These are phyloP conservation scores for Parnassius apollo DNA, from an alignment of 2,888 invertebrate species.

Conservation along the genomic window DNA sequence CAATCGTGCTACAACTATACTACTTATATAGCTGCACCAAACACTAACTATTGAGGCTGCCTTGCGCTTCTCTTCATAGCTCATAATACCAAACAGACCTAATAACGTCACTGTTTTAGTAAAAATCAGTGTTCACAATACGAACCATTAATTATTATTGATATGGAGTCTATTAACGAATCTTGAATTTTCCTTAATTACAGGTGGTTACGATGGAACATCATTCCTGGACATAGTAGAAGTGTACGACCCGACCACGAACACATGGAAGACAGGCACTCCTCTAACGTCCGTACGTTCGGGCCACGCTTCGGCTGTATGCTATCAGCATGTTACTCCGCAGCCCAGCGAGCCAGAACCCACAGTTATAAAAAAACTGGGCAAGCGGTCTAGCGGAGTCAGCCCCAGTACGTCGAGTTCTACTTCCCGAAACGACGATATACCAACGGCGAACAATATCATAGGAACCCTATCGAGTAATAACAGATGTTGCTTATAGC, in stretches of 20 bases:
- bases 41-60: too few relatives aligned
- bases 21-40: too few relatives aligned
- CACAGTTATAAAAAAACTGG: conserved; percentile 43
- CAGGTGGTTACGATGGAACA: conserved; percentile 94
- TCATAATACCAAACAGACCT: too few relatives aligned
- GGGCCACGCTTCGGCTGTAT: conserved; percentile 95
- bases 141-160: too few relatives aligned
- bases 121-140: too few relatives aligned
- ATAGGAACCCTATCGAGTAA: conserved; percentile 62
- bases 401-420: conserved; percentile 24
- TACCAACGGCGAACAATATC: conserved; percentile 66
- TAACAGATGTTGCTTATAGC: conserved; percentile 30
- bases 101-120: too few relatives aligned
- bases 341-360: conserved; percentile 40
- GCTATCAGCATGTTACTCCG: conserved; percentile 86
- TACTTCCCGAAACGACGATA: conserved; percentile 35
- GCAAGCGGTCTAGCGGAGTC: conserved; percentile 38
- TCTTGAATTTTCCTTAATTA: conserved; percentile 31
- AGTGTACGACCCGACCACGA: conserved; percentile 89
- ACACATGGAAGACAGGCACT: conserved; percentile 89
- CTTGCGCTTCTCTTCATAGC: too few relatives aligned
- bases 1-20: too few relatives aligned
- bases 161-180: too few relatives aligned
- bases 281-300: conserved; percentile 92
- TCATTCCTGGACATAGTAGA: conserved; percentile 93